Percentiles rank a stretch among this genome's conserved stretches.
These are phyloP conservation scores for Thera obeliscata DNA, from an alignment of 2,888 invertebrate genomes.

Conservation along the genomic window DNA sequence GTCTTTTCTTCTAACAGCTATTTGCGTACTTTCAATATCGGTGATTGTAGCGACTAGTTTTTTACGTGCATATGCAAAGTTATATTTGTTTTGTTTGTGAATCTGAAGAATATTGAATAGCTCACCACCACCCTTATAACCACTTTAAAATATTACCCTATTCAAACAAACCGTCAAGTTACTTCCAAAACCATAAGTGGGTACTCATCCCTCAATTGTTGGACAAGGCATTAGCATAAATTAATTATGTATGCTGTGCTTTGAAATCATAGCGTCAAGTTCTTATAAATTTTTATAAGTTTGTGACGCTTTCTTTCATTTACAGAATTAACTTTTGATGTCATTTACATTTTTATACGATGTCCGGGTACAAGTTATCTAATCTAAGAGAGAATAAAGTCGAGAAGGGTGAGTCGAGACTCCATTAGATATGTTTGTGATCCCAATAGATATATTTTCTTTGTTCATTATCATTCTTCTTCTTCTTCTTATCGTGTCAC, in stretches of 20 bases:
- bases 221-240: conserved; percentile 61
- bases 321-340: conserved; percentile 36
- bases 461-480: too few relatives aligned
- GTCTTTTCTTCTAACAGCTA: conserved; percentile 9
- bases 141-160: conserved; percentile 39
- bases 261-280: conserved; percentile 54
- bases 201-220: conserved; percentile 50
- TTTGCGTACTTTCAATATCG: too few relatives aligned
- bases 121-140: conserved; percentile 8
- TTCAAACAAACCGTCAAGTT: conserved; percentile 37
- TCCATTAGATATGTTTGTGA: too few relatives aligned
- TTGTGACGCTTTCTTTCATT: conserved; percentile 40
- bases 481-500: too few relatives aligned
- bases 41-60: too few relatives aligned
- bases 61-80: too few relatives aligned
- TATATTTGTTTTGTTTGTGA: too few relatives aligned
- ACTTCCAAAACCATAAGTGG: conserved; percentile 52
- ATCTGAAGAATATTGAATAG: too few relatives aligned
- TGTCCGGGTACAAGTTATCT: conserved; percentile 39
- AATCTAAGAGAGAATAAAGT: conserved; percentile 21
- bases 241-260: conserved; percentile 66
- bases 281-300: conserved; percentile 39
- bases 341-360: conserved; percentile 42
- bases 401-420: background rate
- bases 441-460: too few relatives aligned